Evolutionary conservation across 2,113 vertebrate species (phyloP).

Genomic region (Calyptommatus sinebrachiatus): DNA sequence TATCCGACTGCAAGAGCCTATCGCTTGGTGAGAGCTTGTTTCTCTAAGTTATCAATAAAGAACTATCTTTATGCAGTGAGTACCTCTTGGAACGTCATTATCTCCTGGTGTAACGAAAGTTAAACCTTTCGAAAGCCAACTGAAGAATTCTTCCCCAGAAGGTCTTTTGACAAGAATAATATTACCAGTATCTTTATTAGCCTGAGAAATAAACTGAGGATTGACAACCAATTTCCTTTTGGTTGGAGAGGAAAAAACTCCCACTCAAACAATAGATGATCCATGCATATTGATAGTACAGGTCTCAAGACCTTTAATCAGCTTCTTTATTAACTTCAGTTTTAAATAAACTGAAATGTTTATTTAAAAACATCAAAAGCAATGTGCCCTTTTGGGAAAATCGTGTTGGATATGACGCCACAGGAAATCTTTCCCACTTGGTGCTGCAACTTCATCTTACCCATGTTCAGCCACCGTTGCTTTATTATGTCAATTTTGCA

Average conservation of each 20-base stretch:
- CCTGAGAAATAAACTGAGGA: background rate
- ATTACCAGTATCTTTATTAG: background rate
- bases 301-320: too few relatives aligned
- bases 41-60: slow-evolving; percentile 18
- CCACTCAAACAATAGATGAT: too few relatives aligned
- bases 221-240: background rate
- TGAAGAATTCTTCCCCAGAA: background rate
- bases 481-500: too few relatives aligned
- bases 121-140: slow-evolving; percentile 4
- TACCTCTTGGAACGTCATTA: slow-evolving; percentile 7
- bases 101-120: background rate
- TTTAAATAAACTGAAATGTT: background rate
- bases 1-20: slow-evolving; percentile 29
- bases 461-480: too few relatives aligned
- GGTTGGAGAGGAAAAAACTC: background rate
- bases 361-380: background rate
- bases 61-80: slow-evolving; percentile 3
- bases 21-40: slow-evolving; percentile 13
- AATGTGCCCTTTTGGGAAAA: background rate
- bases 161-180: background rate
- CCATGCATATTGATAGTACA: too few relatives aligned
- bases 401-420: background rate
- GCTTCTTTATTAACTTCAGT: background rate
- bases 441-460: too few relatives aligned
- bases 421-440: background rate